Evolutionary conservation across 2,797 vertebrate genomes (phyloP), one percentile per base, ranked within the genome.

Genomic region (Catamblyrhynchus diadema): DNA sequence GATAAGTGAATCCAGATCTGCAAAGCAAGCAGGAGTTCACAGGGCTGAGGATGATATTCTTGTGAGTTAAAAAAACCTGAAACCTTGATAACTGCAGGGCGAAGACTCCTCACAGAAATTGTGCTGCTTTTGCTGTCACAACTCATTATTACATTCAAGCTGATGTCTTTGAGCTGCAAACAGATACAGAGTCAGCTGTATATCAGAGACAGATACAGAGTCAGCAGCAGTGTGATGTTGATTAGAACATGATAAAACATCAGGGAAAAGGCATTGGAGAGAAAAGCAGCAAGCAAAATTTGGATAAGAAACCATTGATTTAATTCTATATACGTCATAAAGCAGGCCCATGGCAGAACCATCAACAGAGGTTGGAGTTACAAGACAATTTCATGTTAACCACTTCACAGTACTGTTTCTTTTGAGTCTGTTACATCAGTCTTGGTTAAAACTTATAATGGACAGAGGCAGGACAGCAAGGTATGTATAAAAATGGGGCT

Each of bases 21-120:
- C 72, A 90, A 88, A 86, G 59, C 69, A 79, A 92, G 82, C 44
- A 73, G 59, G 41, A 95, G 33, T 92, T 86, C 81, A 75, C 44
- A 86, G 32, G 57, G 39, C 30, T 81, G 33, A 93, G 61, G 30
- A 47, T 42, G 33, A 86, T 66, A 81, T 78, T 78, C 64, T 67
- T 59, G 16, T 30, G 14, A 77, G 18, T 54, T 67, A 48, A 70
- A 86, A 78, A 47, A 32, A 44, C 6, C 33, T 54, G 32, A 85
- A 87, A 61, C 65, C 65, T 86, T 78, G 54, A 78, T 73, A 86
- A 54, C 73, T 81, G 45, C 86, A 91, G 57, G 67, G 74, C 14
- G 3, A 93, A 81, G 41, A 37, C 65, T 92, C 25, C 48, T 94
- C n/a, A 67, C 30, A 70, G 62, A 91, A 91, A 95, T 66, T 53